Conservation (phyloP, 2,888 invertebrate genomes). For the Halictus quadricinctus region DNA sequence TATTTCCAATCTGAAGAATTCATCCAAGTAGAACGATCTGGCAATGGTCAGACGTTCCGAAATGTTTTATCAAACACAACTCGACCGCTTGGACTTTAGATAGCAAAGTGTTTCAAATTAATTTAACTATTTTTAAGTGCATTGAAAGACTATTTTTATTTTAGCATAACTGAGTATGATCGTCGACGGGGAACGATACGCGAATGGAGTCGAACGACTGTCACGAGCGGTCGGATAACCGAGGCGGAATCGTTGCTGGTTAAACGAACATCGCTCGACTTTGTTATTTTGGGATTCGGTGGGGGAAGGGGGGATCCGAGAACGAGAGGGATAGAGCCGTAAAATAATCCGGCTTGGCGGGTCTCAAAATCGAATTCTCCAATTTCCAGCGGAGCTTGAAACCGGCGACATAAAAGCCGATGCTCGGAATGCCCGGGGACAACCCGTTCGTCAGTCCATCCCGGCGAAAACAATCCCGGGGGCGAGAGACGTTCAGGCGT, state of each 20-base stretch:
- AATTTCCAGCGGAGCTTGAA: slow-evolving; percentile 36
- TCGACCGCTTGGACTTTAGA: too few species aligned
- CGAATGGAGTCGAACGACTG: too few species aligned
- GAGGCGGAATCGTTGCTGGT: neutral
- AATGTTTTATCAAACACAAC: too few species aligned
- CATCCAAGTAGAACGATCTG: too few species aligned
- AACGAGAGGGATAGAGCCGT: neutral
- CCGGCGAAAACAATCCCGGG: slow-evolving; percentile 42
- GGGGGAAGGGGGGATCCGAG: neutral
- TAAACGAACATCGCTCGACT: neutral
- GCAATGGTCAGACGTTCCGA: neutral
- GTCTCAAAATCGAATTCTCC: slow-evolving; percentile 35
- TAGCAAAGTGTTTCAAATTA: too few species aligned
- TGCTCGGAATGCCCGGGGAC: slow-evolving; percentile 22
- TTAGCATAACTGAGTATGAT: neutral
- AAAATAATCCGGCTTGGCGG: slow-evolving; percentile 28
- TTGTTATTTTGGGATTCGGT: neutral
- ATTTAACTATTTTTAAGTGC: too few species aligned
- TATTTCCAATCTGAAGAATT: too few species aligned
- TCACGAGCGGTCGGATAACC: neutral
- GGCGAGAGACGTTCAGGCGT: neutral
- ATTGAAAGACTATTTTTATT: neutral
- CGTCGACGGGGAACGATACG: neutral
- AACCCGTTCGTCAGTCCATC: slow-evolving; percentile 40
- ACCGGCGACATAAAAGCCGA: slow-evolving; percentile 42